phyloP scores from a whole-genome alignment of 2,113 vertebrate genomes.

The Crypturellus undulatus region DNA sequence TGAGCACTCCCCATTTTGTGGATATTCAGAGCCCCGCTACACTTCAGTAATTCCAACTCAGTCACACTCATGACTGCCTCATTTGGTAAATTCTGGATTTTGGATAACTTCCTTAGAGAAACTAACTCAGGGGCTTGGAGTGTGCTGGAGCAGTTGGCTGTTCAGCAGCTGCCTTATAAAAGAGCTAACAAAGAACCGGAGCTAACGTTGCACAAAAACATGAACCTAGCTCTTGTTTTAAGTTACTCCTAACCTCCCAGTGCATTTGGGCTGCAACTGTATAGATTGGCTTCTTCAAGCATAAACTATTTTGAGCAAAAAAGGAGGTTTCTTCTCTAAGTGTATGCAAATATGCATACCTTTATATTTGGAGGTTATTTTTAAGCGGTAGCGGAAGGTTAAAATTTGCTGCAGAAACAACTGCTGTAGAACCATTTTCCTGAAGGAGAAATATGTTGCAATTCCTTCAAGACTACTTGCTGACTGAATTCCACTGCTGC shows the following conservation, averaged over 20 bases:
- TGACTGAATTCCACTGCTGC: background rate
- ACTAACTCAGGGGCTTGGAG: background rate
- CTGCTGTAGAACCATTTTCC: background rate
- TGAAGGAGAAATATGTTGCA: background rate
- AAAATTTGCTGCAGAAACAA: background rate
- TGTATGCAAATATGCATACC: background rate
- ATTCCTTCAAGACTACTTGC: conserved; percentile 27
- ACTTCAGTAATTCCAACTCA: background rate
- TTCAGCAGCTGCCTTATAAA: background rate
- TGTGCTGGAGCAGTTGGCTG: background rate
- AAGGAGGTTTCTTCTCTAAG: background rate
- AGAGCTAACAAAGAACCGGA: background rate
- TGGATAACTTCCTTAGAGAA: background rate
- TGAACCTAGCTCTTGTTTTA: background rate
- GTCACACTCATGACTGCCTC: background rate
- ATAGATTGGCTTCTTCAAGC: background rate
- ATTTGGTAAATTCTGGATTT: background rate
- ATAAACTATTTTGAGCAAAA: background rate
- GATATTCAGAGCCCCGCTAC: background rate
- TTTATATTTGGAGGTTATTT: background rate
- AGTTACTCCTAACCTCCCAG: background rate
- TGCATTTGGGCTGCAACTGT: background rate
- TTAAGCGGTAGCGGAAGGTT: background rate
- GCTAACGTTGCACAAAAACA: background rate
- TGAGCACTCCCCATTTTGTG: too few species aligned